Percentiles rank a stretch among this genome's conserved stretches.
Evolutionary conservation across 1,140 invertebrate species (phyloP).

Genomic region (Cyclina sinensis): DNA sequence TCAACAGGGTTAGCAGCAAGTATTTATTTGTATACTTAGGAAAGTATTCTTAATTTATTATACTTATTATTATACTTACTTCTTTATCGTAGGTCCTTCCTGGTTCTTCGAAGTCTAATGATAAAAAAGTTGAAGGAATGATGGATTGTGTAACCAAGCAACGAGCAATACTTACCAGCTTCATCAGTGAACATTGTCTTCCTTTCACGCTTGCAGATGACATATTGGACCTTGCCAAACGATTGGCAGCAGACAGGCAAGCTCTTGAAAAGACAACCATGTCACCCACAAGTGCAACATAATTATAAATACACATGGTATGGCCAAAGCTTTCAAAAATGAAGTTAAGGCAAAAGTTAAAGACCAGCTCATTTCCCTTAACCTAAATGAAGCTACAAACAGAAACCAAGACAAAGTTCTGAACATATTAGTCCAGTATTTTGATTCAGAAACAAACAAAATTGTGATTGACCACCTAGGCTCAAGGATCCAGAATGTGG

Average conservation of each 20-base stretch:
- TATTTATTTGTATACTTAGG: too few species aligned
- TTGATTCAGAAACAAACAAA: slow-evolving; percentile 22
- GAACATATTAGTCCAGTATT: slow-evolving; percentile 36
- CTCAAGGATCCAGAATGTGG: slow-evolving; percentile 37
- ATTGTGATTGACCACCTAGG: slow-evolving; percentile 11
- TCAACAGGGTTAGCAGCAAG: too few species aligned
- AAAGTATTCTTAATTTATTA: too few species aligned
- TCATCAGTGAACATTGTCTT: background rate
- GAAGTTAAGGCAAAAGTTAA: slow-evolving; percentile 59
- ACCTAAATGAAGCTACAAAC: slow-evolving; percentile 68
- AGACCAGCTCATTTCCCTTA: slow-evolving; percentile 49
- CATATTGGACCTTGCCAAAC: background rate
- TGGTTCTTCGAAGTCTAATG: slow-evolving; percentile 10
- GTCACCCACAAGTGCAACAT: slow-evolving; percentile 50
- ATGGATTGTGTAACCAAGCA: background rate
- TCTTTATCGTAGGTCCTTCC: background rate
- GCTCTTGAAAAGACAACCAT: slow-evolving; percentile 56
- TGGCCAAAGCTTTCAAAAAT: slow-evolving; percentile 47
- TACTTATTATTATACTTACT: too few species aligned
- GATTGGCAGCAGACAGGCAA: slow-evolving; percentile 11
- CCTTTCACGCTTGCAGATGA: background rate
- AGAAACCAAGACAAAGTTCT: slow-evolving; percentile 65
- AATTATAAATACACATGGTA: slow-evolving; percentile 52
- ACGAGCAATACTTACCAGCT: background rate
- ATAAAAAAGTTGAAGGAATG: background rate